Base-by-base conservation (phyloP, 2,888 invertebrate species). In the Imbricaverruca yamaguchii region DNA sequence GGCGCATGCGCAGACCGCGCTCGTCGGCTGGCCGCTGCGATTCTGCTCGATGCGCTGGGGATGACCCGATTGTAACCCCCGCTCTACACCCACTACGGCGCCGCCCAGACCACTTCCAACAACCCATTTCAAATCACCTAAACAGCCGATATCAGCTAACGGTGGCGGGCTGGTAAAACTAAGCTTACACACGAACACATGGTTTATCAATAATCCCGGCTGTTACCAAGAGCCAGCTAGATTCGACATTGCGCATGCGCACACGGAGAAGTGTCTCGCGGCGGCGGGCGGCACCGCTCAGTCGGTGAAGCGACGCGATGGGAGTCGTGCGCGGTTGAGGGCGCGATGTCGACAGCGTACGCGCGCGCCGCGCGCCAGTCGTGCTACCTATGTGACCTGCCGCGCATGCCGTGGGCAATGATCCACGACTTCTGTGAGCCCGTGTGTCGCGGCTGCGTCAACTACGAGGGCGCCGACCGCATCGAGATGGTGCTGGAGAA, bases 341-440 rank as follows among this genome's bases (percentile, higher is more conserved):
- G 12, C 15, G 18, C 53, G 1, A 74, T 74, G 74, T 74, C 80
- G 21, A n/a, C 77, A 56, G 82, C 83, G 82, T 82, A 82, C 21
- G 83, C 80, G 81, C 81, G 83, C 53, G 81, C 83, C 74, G 82
- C 81, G 55, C 81, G 83, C 87, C 97, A 97, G 89, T 97, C 97
- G 89, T 99, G 99, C 90, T 99, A 98, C 89, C 90, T 99, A 89
- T 99, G 99, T 91, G 99, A 99, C 89, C 90, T 98, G 89, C 99
- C 98, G 86, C 93, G 98, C 85, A 98, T 97, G 95, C 98, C 98
- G 85, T 99, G 99, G 99, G 98, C 99, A 69, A 98, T 99, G 96
- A 91, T 98, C 86, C 94, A 96, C 89, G 99, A 99, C 89, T 99
- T 98, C 88, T 93, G 95, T 81, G 99, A 99, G 89, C 94, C 97